Evolutionary conservation across 2,888 invertebrate species (phyloP).

Genomic region (Pheosia tremula): DNA sequence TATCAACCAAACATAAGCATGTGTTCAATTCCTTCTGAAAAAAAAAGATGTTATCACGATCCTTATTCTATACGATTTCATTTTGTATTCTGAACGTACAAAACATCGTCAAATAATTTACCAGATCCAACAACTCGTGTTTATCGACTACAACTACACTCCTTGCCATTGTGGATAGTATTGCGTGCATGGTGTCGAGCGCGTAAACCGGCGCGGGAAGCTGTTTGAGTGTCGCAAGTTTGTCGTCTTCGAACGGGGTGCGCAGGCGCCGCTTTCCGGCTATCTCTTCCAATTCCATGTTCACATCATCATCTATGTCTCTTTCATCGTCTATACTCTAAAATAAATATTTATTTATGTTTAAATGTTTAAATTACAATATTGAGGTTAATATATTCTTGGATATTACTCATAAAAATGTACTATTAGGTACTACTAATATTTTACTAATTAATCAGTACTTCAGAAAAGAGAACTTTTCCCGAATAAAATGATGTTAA

Average conservation of each 20-base stretch:
- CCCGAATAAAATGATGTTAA: no score
- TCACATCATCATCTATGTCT: slow-evolving; percentile 54
- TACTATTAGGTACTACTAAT: no score
- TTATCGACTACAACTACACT: slow-evolving; percentile 53
- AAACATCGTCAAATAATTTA: slow-evolving; percentile 30
- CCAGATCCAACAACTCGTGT: slow-evolving; percentile 57
- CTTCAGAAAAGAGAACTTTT: no score
- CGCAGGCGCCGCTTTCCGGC: slow-evolving; percentile 39
- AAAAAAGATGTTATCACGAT: slow-evolving; percentile 3
- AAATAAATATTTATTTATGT: slow-evolving; percentile 5
- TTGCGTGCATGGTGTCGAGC: slow-evolving; percentile 61
- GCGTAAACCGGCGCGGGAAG: slow-evolving; percentile 72
- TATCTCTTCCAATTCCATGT: slow-evolving; percentile 63
- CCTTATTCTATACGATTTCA: no score
- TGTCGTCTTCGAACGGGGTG: slow-evolving; percentile 49
- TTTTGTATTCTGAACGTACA: no score
- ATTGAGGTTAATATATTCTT: neutral
- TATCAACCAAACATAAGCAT: slow-evolving; percentile 73
- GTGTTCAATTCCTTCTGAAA: slow-evolving; percentile 81
- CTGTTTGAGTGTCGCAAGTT: slow-evolving; percentile 62
- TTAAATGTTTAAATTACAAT: no score
- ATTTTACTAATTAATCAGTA: no score
- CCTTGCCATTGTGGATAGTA: slow-evolving; percentile 63
- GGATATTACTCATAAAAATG: no score
- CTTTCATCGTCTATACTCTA: slow-evolving; percentile 57